A percentile compares a stretch with the other conserved stretches of the same genome.
Evolutionary conservation across 2,113 vertebrate genomes (phyloP).

Genomic region (Larimichthys crocea): DNA sequence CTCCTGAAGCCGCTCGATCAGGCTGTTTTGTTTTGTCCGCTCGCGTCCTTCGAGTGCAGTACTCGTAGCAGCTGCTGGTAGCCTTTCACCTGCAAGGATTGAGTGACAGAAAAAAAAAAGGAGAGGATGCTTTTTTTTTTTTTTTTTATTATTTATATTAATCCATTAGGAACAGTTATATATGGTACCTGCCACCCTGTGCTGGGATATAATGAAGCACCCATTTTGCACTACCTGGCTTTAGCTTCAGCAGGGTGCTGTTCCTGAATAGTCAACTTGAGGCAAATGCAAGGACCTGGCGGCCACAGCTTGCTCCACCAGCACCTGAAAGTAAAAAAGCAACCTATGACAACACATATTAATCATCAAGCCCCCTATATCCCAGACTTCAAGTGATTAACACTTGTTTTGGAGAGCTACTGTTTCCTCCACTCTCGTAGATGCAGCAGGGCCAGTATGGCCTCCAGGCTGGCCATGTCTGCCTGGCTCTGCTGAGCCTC

Average conservation of each 20-base stretch:
- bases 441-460: slow-evolving; percentile 85
- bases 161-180: background rate
- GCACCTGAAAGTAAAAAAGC: slow-evolving; percentile 60
- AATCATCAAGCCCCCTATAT: no score
- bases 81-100: slow-evolving; percentile 75
- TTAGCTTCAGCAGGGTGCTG: slow-evolving; percentile 65
- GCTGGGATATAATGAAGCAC: no score
- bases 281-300: slow-evolving; percentile 80
- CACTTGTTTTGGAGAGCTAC: background rate
- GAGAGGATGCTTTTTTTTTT: background rate
- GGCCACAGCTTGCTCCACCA: slow-evolving; percentile 71
- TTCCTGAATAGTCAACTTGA: slow-evolving; percentile 58
- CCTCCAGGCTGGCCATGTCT: slow-evolving; percentile 88
- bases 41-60: slow-evolving; percentile 87
- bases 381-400: no score
- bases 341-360: background rate
- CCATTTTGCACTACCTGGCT: slow-evolving; percentile 70
- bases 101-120: background rate
- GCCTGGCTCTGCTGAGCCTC: slow-evolving; percentile 86
- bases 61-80: slow-evolving; percentile 84
- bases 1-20: slow-evolving; percentile 84
- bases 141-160: background rate
- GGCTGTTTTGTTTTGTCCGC: slow-evolving; percentile 80
- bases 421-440: slow-evolving; percentile 72
- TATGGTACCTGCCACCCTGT: no score